Conservation (phyloP, 2,113 vertebrate genomes). For the Erythrocercus mccallii region DNA sequence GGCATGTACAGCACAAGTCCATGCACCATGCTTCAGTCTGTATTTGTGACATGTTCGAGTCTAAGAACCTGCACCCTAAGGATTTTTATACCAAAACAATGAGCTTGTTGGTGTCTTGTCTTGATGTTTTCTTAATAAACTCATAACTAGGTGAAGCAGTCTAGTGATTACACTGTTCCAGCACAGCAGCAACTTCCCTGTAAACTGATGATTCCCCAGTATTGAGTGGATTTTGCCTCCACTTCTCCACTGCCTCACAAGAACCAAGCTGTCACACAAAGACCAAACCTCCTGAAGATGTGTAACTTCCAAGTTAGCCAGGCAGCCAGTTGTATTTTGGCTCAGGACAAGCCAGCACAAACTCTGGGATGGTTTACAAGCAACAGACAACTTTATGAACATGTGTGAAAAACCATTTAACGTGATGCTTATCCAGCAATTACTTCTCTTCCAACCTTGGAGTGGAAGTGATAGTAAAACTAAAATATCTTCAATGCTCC, state of each 20-base stretch:
- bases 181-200: not conserved
- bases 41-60: rapidly evolving
- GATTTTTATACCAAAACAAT: not conserved
- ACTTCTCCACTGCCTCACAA: not conserved
- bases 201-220: not conserved
- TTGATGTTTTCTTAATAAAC: not conserved
- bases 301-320: not conserved
- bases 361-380: not conserved
- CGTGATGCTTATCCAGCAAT: not conserved
- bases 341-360: not conserved
- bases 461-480: not conserved
- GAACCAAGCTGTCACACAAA: not conserved
- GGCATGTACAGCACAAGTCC: not conserved
- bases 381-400: not conserved
- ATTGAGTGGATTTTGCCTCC: not conserved
- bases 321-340: not conserved
- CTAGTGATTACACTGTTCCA: not conserved
- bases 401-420: not conserved
- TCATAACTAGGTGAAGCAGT: not conserved
- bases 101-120: not conserved
- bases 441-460: not conserved
- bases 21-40: not conserved
- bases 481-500: not conserved
- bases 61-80: not conserved
- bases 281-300: not conserved